Evolutionary conservation across 2,888 invertebrate genomes (phyloP), one percentile per base, ranked within the genome.

Genomic region (Drosophila antonietae): DNA sequence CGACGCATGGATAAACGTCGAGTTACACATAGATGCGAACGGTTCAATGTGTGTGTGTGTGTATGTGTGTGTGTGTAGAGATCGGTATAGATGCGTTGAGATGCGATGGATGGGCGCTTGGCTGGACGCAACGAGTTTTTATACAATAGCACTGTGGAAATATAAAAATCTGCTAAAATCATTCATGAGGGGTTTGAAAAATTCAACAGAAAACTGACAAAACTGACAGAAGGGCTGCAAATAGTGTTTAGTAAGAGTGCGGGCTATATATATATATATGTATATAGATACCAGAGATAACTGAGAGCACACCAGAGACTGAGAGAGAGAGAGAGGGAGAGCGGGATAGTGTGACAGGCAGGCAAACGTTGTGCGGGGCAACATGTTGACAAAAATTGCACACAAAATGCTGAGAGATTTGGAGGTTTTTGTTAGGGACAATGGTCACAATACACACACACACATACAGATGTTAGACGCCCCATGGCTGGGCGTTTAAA

Each of bases 361-460:
- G 63, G 66, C 47, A 68, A 73, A 64, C 63, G 71, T 71, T 67
- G 57, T 81, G 79, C 72, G 72, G 57, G 68, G 62, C 80, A 87
- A 62, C 80, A 88, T 85, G 89, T 87, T 89, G 89, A 89, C 84
- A 87, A 85, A 84, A 89, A 85, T 89, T 87, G 84, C 81, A 87
- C 84, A 81, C 75, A 81, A 71, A 74, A 73, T 79, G 52, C 74
- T 71, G 37, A 65, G 66, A 71, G 88, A 75, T 77, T 85, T 79
- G 67, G 49, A 71, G 83, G 74, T 77, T 78, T 78, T 68, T 75
- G 72, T 74, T 61, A 80, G 69, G 87, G 87, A 84, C 84, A 84
- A 84, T 83, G 81, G 83, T 78, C 82, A 76, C 58, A 75, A 49
- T 33, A 58, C 46, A 71, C 53, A 60, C 15, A 51, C 18, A 43